Conservation (phyloP, 35 echinoderm and acorn worm species). For the Eucidaris tribuloides region DNA sequence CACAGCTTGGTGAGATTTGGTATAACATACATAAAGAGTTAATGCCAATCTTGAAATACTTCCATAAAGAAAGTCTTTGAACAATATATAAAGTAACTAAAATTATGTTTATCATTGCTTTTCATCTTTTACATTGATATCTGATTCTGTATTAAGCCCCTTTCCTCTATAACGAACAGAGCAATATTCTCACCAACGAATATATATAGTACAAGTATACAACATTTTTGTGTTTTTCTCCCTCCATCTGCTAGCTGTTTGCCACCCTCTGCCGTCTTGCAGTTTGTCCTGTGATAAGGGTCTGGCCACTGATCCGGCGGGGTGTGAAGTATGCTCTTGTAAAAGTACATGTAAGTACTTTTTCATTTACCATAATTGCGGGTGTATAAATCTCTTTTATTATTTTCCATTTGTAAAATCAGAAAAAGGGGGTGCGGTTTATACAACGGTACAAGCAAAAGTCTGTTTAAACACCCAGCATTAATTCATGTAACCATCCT, state of each 20-base stretch:
- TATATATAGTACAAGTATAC: too few relatives aligned
- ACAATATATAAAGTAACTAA: background rate
- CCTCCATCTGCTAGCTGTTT: background rate
- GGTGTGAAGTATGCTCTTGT: constrained; percentile 41
- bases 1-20: too few relatives aligned
- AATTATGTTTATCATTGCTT: background rate
- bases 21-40: too few relatives aligned
- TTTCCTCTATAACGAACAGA: too few relatives aligned
- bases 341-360: constrained; percentile 13
- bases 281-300: constrained; percentile 17
- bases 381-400: background rate
- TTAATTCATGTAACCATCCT: background rate
- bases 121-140: background rate
- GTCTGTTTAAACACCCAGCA: background rate
- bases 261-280: constrained; percentile 6
- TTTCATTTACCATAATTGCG: background rate
- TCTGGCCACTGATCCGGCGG: constrained; percentile 15
- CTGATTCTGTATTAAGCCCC: background rate
- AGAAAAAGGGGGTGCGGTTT: background rate
- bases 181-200: too few relatives aligned
- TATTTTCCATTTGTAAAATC: background rate
- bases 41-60: too few relatives aligned
- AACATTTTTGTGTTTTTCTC: too few relatives aligned
- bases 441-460: background rate
- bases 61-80: too few relatives aligned